phyloP scores from a whole-genome alignment of 2,113 vertebrate species.

The Callocephalon fimbriatum region DNA sequence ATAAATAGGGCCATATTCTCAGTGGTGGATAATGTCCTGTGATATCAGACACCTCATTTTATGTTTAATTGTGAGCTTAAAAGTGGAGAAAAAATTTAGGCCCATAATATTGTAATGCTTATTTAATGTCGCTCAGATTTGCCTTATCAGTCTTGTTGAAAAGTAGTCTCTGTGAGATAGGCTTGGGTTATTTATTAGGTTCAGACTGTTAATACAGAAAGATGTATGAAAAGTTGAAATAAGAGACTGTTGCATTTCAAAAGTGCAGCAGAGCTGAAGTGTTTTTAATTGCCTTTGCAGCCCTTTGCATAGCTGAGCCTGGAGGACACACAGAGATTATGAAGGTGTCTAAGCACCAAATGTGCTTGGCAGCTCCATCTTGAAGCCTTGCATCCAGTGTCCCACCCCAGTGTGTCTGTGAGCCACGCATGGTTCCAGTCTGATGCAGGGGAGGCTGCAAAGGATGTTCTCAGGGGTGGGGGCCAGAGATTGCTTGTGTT shows the following conservation, averaged over 20 bases:
- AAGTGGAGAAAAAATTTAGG: neutral
- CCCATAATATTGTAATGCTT: neutral
- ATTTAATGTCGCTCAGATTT: neutral
- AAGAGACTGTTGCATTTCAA: neutral
- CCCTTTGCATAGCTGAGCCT: neutral
- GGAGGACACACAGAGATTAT: rapidly evolving
- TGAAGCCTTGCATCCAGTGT: neutral
- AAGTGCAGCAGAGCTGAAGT: neutral
- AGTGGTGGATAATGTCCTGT: neutral
- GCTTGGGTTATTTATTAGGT: neutral
- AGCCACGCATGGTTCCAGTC: neutral
- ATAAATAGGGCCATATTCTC: neutral
- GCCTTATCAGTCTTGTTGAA: neutral
- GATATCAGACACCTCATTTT: neutral
- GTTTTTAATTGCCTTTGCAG: neutral
- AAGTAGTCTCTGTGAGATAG: neutral
- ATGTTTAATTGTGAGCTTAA: neutral
- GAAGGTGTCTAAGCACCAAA: neutral
- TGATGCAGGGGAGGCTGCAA: rapidly evolving
- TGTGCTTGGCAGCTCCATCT: neutral
- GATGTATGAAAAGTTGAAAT: neutral
- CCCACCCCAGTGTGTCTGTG: neutral
- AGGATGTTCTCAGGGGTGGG: rapidly evolving
- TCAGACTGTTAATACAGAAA: neutral
- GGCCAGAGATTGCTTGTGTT: neutral